phyloP scores from a whole-genome alignment of 2,888 invertebrate species.

The Morpho achilles region DNA sequence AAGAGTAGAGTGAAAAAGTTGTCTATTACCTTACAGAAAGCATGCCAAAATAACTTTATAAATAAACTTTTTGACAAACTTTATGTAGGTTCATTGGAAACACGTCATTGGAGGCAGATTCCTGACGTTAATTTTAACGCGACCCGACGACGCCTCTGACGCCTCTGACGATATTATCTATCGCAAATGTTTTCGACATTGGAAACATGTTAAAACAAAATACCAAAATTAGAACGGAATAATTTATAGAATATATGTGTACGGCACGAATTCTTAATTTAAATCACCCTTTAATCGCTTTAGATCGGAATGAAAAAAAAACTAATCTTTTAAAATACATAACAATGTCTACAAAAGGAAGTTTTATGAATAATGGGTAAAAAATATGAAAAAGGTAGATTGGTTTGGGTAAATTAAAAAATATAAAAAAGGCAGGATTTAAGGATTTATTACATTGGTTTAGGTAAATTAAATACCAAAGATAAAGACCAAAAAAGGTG shows the following conservation, averaged over 20 bases:
- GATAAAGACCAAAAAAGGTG: too few relatives aligned
- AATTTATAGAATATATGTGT: not conserved
- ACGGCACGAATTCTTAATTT: not conserved
- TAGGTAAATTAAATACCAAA: too few relatives aligned
- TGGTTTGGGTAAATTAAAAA: too few relatives aligned
- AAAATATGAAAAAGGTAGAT: too few relatives aligned
- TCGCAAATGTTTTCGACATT: slow-evolving; percentile 34
- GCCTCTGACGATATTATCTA: slow-evolving; percentile 50
- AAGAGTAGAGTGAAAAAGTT: too few relatives aligned
- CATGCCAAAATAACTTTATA: not conserved
- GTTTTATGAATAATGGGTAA: too few relatives aligned
- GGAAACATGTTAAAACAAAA: slow-evolving; percentile 1
- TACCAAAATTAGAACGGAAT: not conserved
- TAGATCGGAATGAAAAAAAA: too few relatives aligned
- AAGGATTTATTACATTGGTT: too few relatives aligned
- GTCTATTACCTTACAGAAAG: not conserved
- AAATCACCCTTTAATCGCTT: too few relatives aligned
- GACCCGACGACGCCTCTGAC: slow-evolving; percentile 48
- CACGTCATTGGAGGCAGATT: slow-evolving; percentile 23
- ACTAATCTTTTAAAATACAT: too few relatives aligned
- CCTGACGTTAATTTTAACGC: slow-evolving; percentile 49
- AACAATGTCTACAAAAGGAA: too few relatives aligned
- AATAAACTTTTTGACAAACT: slow-evolving; percentile 2
- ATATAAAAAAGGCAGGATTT: too few relatives aligned
- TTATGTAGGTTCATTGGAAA: not conserved